phyloP scores from a whole-genome alignment of 2,888 invertebrate genomes.

The Acleris cristana region DNA sequence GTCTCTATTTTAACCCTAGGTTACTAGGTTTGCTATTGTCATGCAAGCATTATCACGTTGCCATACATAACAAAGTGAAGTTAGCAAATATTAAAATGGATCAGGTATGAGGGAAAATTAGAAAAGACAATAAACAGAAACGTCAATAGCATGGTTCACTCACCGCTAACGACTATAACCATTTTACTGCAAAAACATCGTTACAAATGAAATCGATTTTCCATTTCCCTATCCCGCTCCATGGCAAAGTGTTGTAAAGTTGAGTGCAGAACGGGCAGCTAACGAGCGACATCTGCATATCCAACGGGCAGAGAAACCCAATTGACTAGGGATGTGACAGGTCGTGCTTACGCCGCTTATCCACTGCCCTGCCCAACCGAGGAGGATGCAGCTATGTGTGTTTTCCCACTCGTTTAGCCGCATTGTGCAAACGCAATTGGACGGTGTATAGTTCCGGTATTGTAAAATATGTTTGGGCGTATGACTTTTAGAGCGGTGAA shows the following conservation, averaged over 20 bases:
- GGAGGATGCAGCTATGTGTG: neutral
- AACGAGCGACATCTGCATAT: constrained; percentile 61
- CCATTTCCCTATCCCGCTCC: neutral
- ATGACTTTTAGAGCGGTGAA: too few species aligned
- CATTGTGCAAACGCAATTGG: too few species aligned
- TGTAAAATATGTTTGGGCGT: too few species aligned
- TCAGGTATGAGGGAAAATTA: too few species aligned
- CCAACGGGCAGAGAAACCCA: constrained; percentile 51
- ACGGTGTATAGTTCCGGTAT: too few species aligned
- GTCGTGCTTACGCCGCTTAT: neutral
- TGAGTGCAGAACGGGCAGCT: constrained; percentile 44
- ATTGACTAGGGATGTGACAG: constrained; percentile 43
- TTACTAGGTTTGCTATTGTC: too few species aligned
- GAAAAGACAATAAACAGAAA: too few species aligned
- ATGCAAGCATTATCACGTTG: too few species aligned
- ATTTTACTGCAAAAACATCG: neutral
- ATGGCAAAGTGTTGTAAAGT: constrained; percentile 41
- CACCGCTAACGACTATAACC: neutral
- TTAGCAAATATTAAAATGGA: too few species aligned
- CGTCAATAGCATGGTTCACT: too few species aligned
- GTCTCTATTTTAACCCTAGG: too few species aligned
- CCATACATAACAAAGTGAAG: too few species aligned
- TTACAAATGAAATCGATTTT: neutral
- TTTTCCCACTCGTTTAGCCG: neutral
- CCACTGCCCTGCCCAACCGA: neutral